A percentile compares a stretch with the other conserved stretches of the same genome.
phyloP scores from a whole-genome alignment of 1,140 invertebrate species.

The Drosophila burlai region DNA sequence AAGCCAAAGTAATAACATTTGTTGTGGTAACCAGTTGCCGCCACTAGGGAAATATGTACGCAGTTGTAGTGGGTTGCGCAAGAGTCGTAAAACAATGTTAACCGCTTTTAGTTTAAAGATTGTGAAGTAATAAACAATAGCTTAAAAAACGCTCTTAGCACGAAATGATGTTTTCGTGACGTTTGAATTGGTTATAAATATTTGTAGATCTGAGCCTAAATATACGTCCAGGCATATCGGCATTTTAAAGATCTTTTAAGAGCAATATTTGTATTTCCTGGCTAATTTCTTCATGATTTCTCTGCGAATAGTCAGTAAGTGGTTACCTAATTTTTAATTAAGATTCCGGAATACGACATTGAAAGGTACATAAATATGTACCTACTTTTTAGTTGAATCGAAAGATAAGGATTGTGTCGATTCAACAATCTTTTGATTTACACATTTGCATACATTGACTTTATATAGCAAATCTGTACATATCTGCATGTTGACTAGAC shows the following conservation, averaged over 20 bases:
- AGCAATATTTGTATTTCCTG: not conserved
- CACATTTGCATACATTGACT: slow-evolving; percentile 5
- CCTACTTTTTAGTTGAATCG: slow-evolving; percentile 7
- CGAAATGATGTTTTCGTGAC: not conserved
- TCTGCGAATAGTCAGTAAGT: not conserved
- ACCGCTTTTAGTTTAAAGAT: slow-evolving; percentile 4
- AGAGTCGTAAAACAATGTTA: slow-evolving; percentile 10
- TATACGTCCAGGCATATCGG: no score
- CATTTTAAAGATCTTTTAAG: not conserved
- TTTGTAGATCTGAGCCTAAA: not conserved
- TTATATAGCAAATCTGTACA: not conserved
- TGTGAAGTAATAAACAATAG: not conserved
- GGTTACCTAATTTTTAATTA: not conserved
- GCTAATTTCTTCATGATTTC: not conserved
- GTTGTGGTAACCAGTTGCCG: slow-evolving; percentile 37
- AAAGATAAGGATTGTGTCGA: slow-evolving; percentile 13
- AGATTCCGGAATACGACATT: not conserved
- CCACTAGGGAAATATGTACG: slow-evolving; percentile 27
- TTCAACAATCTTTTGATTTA: slow-evolving; percentile 10
- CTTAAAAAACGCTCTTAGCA: not conserved
- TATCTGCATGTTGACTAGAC: slow-evolving; percentile 2
- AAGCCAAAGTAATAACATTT: slow-evolving; percentile 32
- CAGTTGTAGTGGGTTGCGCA: slow-evolving; percentile 39
- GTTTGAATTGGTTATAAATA: not conserved
- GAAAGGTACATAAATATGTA: no score